Evolutionary conservation across 2,113 vertebrate species (phyloP), one percentile per base, ranked within the genome.

Genomic region (Sisor rabdophorus): DNA sequence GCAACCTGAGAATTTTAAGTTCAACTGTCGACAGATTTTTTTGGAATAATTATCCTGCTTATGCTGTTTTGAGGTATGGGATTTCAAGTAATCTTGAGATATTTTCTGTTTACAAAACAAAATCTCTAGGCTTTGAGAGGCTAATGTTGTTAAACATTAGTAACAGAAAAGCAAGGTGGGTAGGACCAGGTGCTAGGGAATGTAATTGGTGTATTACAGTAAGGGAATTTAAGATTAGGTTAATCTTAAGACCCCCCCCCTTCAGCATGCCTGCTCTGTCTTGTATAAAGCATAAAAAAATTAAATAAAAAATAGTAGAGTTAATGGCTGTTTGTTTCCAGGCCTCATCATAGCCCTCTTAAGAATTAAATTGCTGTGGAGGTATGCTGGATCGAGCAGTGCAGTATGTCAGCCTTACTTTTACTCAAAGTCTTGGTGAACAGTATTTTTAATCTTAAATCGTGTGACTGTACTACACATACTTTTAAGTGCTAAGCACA

Each of bases 141-240:
- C 72, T 58, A 11, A 44, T 52, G 82, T 86, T 88, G 86, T 53
- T 85, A 84, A 79, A 82, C 80, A 82, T 56, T 36, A 32, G 68
- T 75, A 80, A 77, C 60, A 59, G 60, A 76, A 71, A 78, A 81
- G 64, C 32, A 73, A 80, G 79, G 68, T 70, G 81, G 79, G 67
- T 68, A 67, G 74, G 69, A 53, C 56, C 10, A 47, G 30, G 24
- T 78, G 61, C 55, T 76, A 77, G 79, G 68, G 81, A 81, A 73
- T 80, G 87, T 92, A 85, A 91, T 87, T 91, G 90, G 90, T 89
- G 86, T 88, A 91, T 86, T 90, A 89, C 89, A 88, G 86, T 86
- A 82, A 93, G 92, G 91, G 94, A 94, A 94, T 95, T 91, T 90
- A 84, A 90, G 90, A 92, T 88, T 87, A 88, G 91, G 91, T 84